These are phyloP conservation scores for Brachypodius melanocephalos DNA, from an alignment of 2,113 vertebrate genomes.

Conservation along the genomic window DNA sequence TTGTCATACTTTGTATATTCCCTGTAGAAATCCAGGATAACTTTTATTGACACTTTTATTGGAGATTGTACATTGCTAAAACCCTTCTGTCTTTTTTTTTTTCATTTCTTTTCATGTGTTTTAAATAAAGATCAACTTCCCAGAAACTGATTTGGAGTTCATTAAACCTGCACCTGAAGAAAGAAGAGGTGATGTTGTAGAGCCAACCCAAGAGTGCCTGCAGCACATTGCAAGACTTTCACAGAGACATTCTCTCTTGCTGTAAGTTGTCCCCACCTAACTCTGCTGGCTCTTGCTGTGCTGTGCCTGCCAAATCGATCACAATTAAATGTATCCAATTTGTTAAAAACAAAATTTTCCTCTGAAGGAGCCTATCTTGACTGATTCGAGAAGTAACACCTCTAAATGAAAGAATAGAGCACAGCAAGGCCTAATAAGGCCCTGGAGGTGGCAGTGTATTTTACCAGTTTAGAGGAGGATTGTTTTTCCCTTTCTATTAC, in stretches of 20 bases:
- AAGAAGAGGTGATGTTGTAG: neutral
- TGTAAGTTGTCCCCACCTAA: slow-evolving; percentile 48
- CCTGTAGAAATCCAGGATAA: neutral
- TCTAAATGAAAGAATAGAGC: neutral
- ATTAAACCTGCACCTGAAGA: slow-evolving; percentile 49
- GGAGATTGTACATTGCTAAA: neutral
- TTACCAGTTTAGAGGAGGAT: neutral
- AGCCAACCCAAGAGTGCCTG: slow-evolving; percentile 42
- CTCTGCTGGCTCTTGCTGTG: neutral
- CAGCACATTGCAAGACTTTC: slow-evolving; percentile 59
- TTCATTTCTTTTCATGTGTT: neutral
- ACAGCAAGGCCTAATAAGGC: neutral
- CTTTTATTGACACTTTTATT: neutral
- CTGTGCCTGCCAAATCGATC: neutral
- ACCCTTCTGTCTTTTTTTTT: neutral
- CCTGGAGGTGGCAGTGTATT: neutral
- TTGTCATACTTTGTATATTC: neutral
- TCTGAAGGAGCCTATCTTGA: neutral
- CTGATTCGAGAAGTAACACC: neutral
- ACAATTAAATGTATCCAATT: neutral
- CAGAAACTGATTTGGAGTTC: slow-evolving; percentile 31
- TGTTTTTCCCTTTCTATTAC: neutral
- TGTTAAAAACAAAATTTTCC: neutral
- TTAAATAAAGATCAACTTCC: slow-evolving; percentile 66
- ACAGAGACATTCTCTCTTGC: slow-evolving; percentile 26